phyloP scores from a whole-genome alignment of 2,113 vertebrate species.

The Vulpes vulpes region DNA sequence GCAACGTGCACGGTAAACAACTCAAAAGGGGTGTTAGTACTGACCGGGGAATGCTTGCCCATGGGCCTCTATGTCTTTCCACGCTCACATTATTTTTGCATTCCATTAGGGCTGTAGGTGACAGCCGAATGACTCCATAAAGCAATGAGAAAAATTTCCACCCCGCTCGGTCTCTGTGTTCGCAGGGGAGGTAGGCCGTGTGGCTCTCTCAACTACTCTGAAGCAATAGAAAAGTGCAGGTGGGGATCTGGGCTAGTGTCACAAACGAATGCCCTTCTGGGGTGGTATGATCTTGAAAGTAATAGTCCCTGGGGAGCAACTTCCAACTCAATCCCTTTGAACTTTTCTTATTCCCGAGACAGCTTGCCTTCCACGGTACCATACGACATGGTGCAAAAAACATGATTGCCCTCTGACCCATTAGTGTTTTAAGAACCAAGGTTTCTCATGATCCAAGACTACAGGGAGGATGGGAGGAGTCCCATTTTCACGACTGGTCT shows the following conservation, averaged over 20 bases:
- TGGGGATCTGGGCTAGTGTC: neutral
- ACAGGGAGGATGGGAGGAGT: neutral
- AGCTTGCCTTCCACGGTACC: neutral
- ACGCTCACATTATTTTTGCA: neutral
- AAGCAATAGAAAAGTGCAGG: neutral
- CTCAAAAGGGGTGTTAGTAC: neutral
- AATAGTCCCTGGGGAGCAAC: neutral
- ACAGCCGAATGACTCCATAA: neutral
- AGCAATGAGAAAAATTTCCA: too few species aligned
- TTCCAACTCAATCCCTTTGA: neutral
- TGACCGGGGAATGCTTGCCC: neutral
- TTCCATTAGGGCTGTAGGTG: neutral
- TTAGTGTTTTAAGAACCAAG: neutral
- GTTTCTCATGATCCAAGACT: neutral
- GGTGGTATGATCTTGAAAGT: neutral
- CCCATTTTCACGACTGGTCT: neutral
- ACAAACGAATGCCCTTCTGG: neutral
- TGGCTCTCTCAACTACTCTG: neutral
- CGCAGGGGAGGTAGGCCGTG: neutral
- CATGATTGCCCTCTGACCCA: neutral
- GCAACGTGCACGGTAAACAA: fast-evolving
- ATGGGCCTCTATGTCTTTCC: neutral
- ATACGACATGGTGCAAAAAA: neutral
- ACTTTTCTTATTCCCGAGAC: neutral
- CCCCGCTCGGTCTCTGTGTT: neutral